These are phyloP conservation scores for Eurois occulta DNA, from an alignment of 2,888 invertebrate genomes.

Conservation along the genomic window DNA sequence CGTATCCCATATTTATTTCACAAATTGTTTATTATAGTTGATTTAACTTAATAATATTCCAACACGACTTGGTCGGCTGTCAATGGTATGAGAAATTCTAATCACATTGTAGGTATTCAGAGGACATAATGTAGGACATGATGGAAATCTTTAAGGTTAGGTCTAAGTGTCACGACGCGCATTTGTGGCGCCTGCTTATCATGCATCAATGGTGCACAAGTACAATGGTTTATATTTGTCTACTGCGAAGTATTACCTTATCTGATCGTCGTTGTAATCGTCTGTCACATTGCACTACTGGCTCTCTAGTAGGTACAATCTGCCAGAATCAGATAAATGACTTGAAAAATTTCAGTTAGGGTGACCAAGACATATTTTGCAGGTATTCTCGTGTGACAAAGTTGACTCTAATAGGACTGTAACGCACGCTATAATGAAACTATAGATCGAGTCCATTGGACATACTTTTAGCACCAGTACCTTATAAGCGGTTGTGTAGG, in stretches of 20 bases:
- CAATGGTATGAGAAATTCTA: conserved; percentile 62
- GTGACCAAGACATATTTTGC: not conserved
- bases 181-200: conserved; percentile 28
- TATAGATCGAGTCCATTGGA: not conserved
- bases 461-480: not conserved
- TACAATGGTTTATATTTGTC: conserved; percentile 12
- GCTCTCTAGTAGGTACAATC: not conserved
- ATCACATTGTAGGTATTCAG: conserved; percentile 30
- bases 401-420: not conserved
- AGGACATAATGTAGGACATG: conserved; percentile 17
- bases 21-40: conserved; percentile 77
- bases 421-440: not conserved
- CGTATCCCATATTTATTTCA: conserved; percentile 76
- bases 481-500: no score
- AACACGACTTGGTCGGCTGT: conserved; percentile 77
- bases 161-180: not conserved
- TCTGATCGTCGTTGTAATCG: no score
- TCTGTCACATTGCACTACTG: not conserved
- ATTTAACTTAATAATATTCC: conserved; percentile 63
- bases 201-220: conserved; percentile 5
- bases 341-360: not conserved
- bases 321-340: not conserved
- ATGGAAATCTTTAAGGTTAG: conserved; percentile 34
- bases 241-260: not conserved
- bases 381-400: not conserved